Evolutionary conservation across 2,797 vertebrate genomes (phyloP), one percentile per base, ranked within the genome.

Genomic region (Epinephelus coioides): DNA sequence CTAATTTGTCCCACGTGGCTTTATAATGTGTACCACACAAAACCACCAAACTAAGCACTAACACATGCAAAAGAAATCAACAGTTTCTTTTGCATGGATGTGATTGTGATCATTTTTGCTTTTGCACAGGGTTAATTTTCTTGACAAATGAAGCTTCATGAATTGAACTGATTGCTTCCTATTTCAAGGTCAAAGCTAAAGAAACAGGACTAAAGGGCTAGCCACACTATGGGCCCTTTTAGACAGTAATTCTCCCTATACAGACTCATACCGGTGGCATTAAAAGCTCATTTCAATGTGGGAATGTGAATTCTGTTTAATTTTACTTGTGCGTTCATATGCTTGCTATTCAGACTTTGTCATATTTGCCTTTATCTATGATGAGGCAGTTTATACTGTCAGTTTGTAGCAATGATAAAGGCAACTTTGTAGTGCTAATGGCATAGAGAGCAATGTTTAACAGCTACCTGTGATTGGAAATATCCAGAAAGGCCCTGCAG

Each of bases 271-370:
- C 4, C 1, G n/a, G 4, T 50, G 27, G 19, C 23, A 53, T 47
- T 34, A 27, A 75, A 59, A 69, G 34, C 25, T 14, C 27, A 65
- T 30, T 13, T 53, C 47, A 56, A 75, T 65, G 44, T 55, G 3
- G 46, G 46, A 46, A 43, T 34, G 51, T 18, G 34, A n/a, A 44
- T 68, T 55, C 6, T 30, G 10, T 43, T 57, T 13, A 4, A 59
- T 65, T 27, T 3, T 55, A 2, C 30, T 50, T 25, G 15, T 40
- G 3, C 0, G 0, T 43, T 49, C 62, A 8, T 18, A 38, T 54
- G 12, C 6, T 49, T 38, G 19, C 27, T 25, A 10, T 53, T 44
- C 47, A 59, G n/a, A 47, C 17, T 15, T 46, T 40, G 44, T 61
- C n/a, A 30, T 30, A 56, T 50, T 64, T 69, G 23, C 57, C 5